Percentiles rank a stretch among this genome's conserved stretches.
Conservation (phyloP, 2,113 vertebrate species). For the Entomyzon cyanotis region DNA sequence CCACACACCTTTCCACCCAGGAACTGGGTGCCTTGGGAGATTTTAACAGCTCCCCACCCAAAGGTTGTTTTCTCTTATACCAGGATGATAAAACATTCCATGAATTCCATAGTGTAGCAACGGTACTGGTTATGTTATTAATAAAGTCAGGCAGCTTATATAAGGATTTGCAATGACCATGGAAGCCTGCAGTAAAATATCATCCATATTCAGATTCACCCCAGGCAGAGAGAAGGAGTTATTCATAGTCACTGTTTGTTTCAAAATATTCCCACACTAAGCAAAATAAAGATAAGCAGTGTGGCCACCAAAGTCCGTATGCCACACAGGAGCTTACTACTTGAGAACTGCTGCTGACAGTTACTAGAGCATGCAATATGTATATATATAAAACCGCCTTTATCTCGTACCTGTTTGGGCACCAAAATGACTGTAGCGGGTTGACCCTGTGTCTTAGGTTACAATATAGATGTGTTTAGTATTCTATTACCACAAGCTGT, state of each 20-base stretch:
- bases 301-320: too few relatives aligned
- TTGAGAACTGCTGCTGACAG: too few relatives aligned
- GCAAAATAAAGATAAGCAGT: background rate
- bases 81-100: background rate
- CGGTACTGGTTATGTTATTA: background rate
- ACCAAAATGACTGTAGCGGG: too few relatives aligned
- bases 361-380: too few relatives aligned
- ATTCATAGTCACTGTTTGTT: background rate
- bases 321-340: too few relatives aligned
- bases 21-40: background rate
- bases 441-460: too few relatives aligned
- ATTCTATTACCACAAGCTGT: too few relatives aligned
- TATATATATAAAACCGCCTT: too few relatives aligned
- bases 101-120: background rate
- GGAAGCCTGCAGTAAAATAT: background rate
- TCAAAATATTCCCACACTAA: background rate
- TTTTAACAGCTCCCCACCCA: background rate
- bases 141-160: background rate
- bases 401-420: too few relatives aligned
- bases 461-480: too few relatives aligned
- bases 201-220: background rate
- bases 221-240: background rate
- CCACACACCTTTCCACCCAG: background rate
- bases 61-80: background rate
- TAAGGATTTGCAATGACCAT: background rate